phyloP scores from a whole-genome alignment of 2,888 invertebrate species.

The Melanostoma scalare region DNA sequence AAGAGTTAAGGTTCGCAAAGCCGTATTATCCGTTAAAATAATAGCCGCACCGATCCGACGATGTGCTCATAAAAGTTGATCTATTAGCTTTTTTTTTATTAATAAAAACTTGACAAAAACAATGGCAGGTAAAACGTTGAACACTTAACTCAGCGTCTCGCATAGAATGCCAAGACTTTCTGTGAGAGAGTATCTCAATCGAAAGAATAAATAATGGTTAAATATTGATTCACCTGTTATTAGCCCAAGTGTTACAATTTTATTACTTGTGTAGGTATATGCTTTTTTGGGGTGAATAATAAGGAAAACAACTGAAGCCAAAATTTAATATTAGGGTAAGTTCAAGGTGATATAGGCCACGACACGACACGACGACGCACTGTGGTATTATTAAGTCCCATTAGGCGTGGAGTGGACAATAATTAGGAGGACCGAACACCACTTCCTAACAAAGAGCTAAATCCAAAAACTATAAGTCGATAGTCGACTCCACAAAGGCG shows the following conservation, averaged over 20 bases:
- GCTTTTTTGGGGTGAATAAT: conserved; percentile 3
- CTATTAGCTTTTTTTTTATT: too few relatives aligned
- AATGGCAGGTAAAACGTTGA: too few relatives aligned
- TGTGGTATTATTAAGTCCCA: not conserved
- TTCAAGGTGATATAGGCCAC: conserved; percentile 23
- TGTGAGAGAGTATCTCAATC: conserved; percentile 34
- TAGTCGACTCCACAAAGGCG: too few relatives aligned
- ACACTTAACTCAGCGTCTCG: not conserved
- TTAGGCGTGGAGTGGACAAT: not conserved
- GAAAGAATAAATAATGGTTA: conserved; percentile 12
- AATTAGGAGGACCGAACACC: not conserved
- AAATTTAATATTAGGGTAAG: conserved; percentile 3
- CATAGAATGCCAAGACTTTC: conserved; percentile 10
- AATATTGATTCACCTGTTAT: conserved; percentile 62
- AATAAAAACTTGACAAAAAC: not conserved
- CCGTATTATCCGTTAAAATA: too few relatives aligned
- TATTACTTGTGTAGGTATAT: conserved; percentile 15
- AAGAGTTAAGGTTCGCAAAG: too few relatives aligned
- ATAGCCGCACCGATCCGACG: too few relatives aligned
- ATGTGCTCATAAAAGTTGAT: too few relatives aligned
- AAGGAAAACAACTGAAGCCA: conserved; percentile 12
- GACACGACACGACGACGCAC: conserved; percentile 6
- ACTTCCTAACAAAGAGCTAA: too few relatives aligned
- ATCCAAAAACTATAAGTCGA: too few relatives aligned
- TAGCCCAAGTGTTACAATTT: conserved; percentile 48